Conservation (phyloP, 2,113 vertebrate species). For the Microcebus griseorufus region DNA sequence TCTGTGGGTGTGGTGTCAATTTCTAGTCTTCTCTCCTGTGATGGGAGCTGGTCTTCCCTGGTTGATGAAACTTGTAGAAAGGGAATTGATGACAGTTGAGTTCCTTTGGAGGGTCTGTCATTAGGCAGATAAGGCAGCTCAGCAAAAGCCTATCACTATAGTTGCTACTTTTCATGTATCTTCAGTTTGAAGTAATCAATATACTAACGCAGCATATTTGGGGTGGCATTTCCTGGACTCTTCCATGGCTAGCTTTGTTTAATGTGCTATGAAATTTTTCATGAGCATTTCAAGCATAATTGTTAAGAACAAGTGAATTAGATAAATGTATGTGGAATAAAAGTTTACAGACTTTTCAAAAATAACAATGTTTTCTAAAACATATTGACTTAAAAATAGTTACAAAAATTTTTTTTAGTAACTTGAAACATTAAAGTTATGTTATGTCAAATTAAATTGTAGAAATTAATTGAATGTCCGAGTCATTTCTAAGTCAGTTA, state of each 20-base stretch:
- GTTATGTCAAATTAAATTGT: neutral
- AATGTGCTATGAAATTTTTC: neutral
- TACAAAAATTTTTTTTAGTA: neutral
- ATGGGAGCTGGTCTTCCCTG: neutral
- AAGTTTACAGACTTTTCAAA: neutral
- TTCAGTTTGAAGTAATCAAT: neutral
- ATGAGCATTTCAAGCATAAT: neutral
- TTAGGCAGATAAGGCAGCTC: neutral
- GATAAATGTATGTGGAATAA: neutral
- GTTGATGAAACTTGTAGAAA: neutral
- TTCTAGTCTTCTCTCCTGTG: neutral
- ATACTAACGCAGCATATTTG: neutral
- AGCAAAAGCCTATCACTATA: neutral
- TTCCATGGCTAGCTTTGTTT: neutral
- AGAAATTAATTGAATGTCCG: neutral
- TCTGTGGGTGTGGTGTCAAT: neutral
- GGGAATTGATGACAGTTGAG: neutral
- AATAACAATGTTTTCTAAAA: neutral
- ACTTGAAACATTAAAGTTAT: neutral
- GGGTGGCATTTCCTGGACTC: neutral
- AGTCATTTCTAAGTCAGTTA: neutral
- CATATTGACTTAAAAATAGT: neutral
- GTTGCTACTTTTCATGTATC: neutral
- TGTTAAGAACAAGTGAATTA: neutral
- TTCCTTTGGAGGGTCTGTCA: neutral